These are phyloP conservation scores for Damaliscus lunatus DNA, from an alignment of 2,113 vertebrate genomes.

Conservation along the genomic window DNA sequence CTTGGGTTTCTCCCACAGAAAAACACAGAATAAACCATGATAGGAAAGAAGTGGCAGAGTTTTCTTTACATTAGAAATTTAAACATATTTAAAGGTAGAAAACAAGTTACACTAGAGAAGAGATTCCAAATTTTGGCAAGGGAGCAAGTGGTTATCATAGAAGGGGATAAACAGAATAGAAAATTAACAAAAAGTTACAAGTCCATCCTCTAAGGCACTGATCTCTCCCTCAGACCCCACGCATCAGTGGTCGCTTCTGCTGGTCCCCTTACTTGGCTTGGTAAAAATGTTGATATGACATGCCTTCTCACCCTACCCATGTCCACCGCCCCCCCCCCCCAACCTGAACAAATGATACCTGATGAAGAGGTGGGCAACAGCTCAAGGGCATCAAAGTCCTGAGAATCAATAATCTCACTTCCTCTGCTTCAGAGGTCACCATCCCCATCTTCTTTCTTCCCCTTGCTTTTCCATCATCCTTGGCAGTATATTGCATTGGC, in stretches of 20 bases:
- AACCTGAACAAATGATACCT: neutral
- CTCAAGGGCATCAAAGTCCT: neutral
- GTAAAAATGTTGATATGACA: neutral
- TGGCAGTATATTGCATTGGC: fast-evolving
- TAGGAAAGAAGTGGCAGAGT: neutral
- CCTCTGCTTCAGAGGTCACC: neutral
- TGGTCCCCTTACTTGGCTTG: neutral
- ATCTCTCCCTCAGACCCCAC: neutral
- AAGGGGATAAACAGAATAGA: neutral
- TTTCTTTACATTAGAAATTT: neutral
- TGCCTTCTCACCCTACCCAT: neutral
- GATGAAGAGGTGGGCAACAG: neutral
- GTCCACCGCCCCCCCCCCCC: fast-evolving
- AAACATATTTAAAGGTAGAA: neutral
- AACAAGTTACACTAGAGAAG: neutral
- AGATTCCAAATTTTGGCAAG: neutral
- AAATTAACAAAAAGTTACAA: neutral
- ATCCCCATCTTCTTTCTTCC: neutral
- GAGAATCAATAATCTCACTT: neutral
- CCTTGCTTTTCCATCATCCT: neutral
- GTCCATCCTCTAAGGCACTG: neutral
- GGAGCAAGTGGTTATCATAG: neutral
- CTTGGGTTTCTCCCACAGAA: neutral
- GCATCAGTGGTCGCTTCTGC: fast-evolving
- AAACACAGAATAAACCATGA: neutral